Conservation (phyloP, 2,888 invertebrate species). For the Clostera curtula region DNA sequence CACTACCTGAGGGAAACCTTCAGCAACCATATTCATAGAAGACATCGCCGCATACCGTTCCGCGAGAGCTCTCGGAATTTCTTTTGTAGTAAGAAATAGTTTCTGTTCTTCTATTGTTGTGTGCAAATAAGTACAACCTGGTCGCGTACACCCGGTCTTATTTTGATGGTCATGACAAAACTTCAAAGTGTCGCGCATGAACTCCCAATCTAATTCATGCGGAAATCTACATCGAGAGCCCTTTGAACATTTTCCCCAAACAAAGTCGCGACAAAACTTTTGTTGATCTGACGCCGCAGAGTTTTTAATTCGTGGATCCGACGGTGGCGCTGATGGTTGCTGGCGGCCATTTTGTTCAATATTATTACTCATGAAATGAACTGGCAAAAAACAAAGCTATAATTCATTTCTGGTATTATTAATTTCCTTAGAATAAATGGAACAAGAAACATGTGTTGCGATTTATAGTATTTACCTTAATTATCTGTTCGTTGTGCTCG, state of each 20-base stretch:
- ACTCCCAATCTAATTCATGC: slow-evolving; percentile 45
- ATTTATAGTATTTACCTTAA: no score
- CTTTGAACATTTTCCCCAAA: slow-evolving; percentile 56
- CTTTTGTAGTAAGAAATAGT: slow-evolving; percentile 37
- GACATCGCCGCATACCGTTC: slow-evolving; percentile 45
- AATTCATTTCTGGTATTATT: no score
- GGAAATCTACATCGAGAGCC: slow-evolving; percentile 42
- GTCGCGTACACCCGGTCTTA: slow-evolving; percentile 40
- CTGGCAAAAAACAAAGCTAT: slow-evolving; percentile 2
- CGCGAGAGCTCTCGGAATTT: slow-evolving; percentile 42
- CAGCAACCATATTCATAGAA: slow-evolving; percentile 2
- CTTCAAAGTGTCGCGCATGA: slow-evolving; percentile 47
- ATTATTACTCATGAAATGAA: slow-evolving; percentile 35
- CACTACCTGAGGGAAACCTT: neutral
- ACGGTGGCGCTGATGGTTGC: slow-evolving; percentile 29
- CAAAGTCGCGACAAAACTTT: slow-evolving; percentile 44
- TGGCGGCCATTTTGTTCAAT: slow-evolving; percentile 48
- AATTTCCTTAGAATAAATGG: no score
- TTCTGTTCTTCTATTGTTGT: slow-evolving; percentile 47
- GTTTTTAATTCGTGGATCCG: slow-evolving; percentile 26
- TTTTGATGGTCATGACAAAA: slow-evolving; percentile 64
- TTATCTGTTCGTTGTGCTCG: no score
- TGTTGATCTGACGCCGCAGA: slow-evolving; percentile 12
- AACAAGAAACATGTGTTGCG: no score
- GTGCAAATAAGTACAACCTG: slow-evolving; percentile 52